A percentile compares a stretch with the other conserved stretches of the same genome.
Evolutionary conservation across 2,797 vertebrate genomes (phyloP).

Genomic region (Lepidocolaptes lacrymiger): DNA sequence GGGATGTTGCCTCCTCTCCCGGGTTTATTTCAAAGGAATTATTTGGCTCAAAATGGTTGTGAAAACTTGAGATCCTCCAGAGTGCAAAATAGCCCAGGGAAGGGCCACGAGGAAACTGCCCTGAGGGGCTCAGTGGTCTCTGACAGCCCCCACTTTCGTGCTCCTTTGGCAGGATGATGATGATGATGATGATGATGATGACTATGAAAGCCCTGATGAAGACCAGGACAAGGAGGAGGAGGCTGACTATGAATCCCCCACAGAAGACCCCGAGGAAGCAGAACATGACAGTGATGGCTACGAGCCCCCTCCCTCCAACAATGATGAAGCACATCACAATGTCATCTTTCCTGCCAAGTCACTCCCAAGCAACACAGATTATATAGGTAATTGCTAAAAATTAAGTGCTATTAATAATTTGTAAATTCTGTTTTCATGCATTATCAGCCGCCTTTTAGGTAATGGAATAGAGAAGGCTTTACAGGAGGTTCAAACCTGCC

Average conservation of each 20-base stretch:
- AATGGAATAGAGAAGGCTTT: neutral
- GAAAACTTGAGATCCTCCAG: neutral
- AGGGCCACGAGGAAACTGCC: neutral
- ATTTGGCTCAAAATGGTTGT: neutral
- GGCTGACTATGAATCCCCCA: constrained; percentile 88
- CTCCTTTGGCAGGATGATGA: constrained; percentile 66
- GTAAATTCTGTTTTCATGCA: neutral
- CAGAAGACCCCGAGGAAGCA: constrained; percentile 74
- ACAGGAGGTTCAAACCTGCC: neutral
- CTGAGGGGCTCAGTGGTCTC: neutral
- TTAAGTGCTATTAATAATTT: neutral
- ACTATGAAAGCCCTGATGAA: constrained; percentile 89
- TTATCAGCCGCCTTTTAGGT: neutral
- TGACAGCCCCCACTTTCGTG: neutral
- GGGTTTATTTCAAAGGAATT: neutral
- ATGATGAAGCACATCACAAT: constrained; percentile 76
- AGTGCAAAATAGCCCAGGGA: neutral
- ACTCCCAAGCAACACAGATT: constrained; percentile 79
- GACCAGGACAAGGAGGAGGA: constrained; percentile 72
- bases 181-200: constrained; percentile 83
- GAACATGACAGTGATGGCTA: constrained; percentile 83
- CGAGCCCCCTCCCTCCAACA: constrained; percentile 89
- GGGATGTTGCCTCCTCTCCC: neutral
- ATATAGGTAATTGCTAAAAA: constrained; percentile 82
- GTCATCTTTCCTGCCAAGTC: constrained; percentile 81